phyloP scores from a whole-genome alignment of 2,888 invertebrate genomes.

The Diaprepes abbreviatus region DNA sequence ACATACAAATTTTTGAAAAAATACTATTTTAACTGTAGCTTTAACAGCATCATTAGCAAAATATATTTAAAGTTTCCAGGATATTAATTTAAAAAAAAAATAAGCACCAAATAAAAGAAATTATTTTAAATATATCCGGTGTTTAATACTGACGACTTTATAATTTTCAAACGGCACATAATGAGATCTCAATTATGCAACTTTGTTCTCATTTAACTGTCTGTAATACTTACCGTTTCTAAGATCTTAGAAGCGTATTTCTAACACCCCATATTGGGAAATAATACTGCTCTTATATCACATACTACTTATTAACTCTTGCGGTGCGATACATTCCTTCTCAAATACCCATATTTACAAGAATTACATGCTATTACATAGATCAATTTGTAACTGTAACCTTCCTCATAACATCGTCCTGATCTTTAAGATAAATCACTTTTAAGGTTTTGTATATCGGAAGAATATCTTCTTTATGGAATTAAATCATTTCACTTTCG shows the following conservation, averaged over 20 bases:
- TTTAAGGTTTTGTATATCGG: constrained; percentile 81
- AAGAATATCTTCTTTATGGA: constrained; percentile 76
- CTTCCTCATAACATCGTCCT: constrained; percentile 78
- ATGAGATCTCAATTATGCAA: no score
- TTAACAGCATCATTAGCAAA: no score
- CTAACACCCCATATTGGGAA: background rate
- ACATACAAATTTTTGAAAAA: no score
- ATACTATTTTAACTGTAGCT: no score
- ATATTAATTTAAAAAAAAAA: no score
- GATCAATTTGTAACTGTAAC: constrained; percentile 16
- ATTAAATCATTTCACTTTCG: constrained; percentile 76
- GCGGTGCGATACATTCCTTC: constrained; percentile 6
- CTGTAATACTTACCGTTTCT: no score
- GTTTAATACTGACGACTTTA: no score
- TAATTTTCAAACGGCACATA: no score
- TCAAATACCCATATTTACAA: constrained; percentile 7
- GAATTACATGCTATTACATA: background rate
- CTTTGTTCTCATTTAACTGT: background rate
- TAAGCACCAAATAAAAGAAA: no score
- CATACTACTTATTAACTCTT: constrained; percentile 6
- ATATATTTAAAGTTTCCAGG: no score
- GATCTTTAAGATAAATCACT: constrained; percentile 73
- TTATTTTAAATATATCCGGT: no score
- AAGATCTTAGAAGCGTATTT: no score
- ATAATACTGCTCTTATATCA: background rate